Base-by-base conservation (phyloP, 2,888 invertebrate genomes). In the Timema cristinae region DNA sequence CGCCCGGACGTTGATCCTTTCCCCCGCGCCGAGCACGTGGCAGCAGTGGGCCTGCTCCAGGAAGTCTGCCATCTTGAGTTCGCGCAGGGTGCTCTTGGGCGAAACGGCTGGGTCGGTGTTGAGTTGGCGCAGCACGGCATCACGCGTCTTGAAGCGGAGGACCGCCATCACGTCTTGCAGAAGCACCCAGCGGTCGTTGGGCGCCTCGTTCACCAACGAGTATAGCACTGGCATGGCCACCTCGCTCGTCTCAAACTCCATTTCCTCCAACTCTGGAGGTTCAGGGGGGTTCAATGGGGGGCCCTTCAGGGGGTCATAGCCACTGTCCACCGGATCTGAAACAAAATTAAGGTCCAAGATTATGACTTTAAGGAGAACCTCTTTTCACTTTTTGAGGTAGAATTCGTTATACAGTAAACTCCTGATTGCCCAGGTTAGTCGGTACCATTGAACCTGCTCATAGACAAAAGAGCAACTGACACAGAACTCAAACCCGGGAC, bases 201-300 rank as follows among this genome's bases (percentile, higher is more conserved):
- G 87, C 0, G 85, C 80, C 78, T 88, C 87, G 68, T 87, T 87
- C 74, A 76, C 72, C 75, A 94, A 83, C 76, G 89, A 88, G 84
- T 94, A 95, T 77, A 94, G 86, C 70, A 92, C 92, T 11, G 94
- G 94, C 72, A 94, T 84, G 48, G 91, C 89, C 69, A 87, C 85
- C 79, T 93, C 93, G 75, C 92, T 90, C 80, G 91, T 89, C 82
- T 94, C 94, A 80, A 94, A 89, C 81, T 93, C 93, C 74, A 93
- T 86, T 78, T 90, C 87, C 77, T 86, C 86, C 66, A 77, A 75
- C 52, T 78, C 75, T 11, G 51, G 82, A 0, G 87, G 85, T 52
- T 87, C 86, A 0, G 81, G 77, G 0, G 87, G 85, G 0, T 87
- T 85, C 0, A 84, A 82, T 0, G 88, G 88, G 0, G 86, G 85